Base-by-base conservation (phyloP, 2,113 vertebrate genomes). In the Uria lomvia region DNA sequence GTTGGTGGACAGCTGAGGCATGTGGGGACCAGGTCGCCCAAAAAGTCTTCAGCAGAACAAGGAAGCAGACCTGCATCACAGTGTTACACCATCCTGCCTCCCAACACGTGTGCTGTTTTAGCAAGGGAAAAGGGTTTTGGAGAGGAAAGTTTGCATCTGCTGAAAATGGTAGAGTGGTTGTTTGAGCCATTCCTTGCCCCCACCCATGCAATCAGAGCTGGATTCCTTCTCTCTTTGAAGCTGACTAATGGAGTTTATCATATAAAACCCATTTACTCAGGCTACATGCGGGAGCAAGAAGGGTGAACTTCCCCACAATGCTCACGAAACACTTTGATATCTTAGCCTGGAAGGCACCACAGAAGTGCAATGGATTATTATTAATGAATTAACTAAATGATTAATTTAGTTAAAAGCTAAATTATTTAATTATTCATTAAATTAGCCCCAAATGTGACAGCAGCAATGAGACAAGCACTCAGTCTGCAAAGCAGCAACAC, bases 381-480 rank as follows among this genome's bases (percentile, higher is more conserved):
- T 96, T 96, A 97, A 97, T 96, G 89, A 96, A 97, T 94, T 95
- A 97, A 91, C 90, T 92, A 92, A 95, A 96, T 96, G 95, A 96
- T 96, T 96, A 96, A 94, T 97, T 97, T 92, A 92, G 94, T 95
- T 93, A 97, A 96, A 95, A 97, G 95, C 93, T 62, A 47, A 92
- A 96, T 97, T 94, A 93, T 97, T 97, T 96, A 97, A 97, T 97
- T 97, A 97, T 96, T 97, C 95, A 97, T 95, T 92, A 96, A 88
- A 91, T 94, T 95, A 96, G 74, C 94, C 86, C 87, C 86, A 86
- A 86, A 94, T 72, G 86, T 85, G 38, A 92, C 92, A 86, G 85
- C 84, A 60, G 65, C 49, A 42, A 22, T 17, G 67, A 96, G 84
- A 96, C 58, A 32, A 92, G 85, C 66, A 50, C 68, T 94, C 80